These are phyloP conservation scores for Lepetodrilus schrolli DNA, from an alignment of 2,888 invertebrate genomes.

Conservation along the genomic window DNA sequence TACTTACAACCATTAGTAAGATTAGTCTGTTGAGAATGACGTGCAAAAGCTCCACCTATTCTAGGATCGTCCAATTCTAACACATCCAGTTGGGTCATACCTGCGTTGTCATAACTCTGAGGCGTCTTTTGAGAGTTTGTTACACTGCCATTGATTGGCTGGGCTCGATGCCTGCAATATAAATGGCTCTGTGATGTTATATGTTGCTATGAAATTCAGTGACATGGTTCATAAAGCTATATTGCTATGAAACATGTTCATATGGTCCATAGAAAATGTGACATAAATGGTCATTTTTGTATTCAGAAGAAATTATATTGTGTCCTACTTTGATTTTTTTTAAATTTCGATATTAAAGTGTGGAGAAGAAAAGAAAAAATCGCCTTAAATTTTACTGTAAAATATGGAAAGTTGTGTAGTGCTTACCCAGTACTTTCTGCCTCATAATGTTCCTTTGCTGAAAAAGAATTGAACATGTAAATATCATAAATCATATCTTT, in stretches of 20 bases:
- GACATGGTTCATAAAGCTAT: too few species aligned
- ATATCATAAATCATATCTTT: background rate
- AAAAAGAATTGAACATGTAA: background rate
- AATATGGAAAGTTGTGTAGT: background rate
- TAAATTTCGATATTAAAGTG: too few species aligned
- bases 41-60: slow-evolving; percentile 17
- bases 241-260: too few species aligned
- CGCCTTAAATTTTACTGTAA: too few species aligned
- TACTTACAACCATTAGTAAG: slow-evolving; percentile 35
- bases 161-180: slow-evolving; percentile 31
- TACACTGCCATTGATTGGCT: slow-evolving; percentile 48
- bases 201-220: too few species aligned
- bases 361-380: too few species aligned
- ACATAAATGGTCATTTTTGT: too few species aligned
- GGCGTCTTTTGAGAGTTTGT: slow-evolving; percentile 44
- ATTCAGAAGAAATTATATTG: too few species aligned
- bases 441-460: slow-evolving; percentile 49
- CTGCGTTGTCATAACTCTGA: slow-evolving; percentile 55
- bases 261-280: too few species aligned
- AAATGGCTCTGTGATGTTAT: too few species aligned
- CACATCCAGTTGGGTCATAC: slow-evolving; percentile 47
- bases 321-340: too few species aligned
- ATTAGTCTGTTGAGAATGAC: slow-evolving; percentile 28
- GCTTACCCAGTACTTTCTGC: slow-evolving; percentile 30
- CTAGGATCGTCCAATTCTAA: slow-evolving; percentile 27